These are phyloP conservation scores for Syngnathus typhle DNA, from an alignment of 2,113 vertebrate species.

Conservation along the genomic window DNA sequence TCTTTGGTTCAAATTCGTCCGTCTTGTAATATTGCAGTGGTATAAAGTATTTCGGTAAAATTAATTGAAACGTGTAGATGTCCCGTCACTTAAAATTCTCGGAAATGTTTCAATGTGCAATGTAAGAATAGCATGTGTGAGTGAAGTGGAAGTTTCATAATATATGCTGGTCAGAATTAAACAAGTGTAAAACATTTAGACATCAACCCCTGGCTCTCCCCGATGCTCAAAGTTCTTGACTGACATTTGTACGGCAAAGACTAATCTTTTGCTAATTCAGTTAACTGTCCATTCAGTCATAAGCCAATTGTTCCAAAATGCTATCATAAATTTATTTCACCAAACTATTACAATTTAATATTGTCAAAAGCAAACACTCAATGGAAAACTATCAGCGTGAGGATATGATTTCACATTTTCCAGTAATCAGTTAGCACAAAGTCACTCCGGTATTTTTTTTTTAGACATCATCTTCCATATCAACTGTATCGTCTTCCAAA, in stretches of 20 bases:
- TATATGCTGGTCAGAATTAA: neutral
- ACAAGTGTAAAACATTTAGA: neutral
- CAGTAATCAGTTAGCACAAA: neutral
- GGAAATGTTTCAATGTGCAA: neutral
- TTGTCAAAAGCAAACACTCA: neutral
- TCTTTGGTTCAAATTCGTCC: too few relatives aligned
- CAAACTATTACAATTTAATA: neutral
- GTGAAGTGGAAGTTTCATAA: neutral
- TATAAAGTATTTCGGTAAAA: neutral
- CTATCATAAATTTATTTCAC: neutral
- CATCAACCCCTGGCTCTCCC: neutral
- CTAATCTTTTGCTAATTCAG: neutral
- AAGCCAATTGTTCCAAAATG: neutral
- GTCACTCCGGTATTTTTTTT: neutral
- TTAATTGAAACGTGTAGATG: neutral
- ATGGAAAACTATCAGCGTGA: neutral
- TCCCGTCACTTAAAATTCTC: neutral
- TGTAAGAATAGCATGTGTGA: neutral
- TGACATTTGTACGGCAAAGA: neutral
- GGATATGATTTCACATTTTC: neutral
- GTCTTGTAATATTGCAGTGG: too few relatives aligned
- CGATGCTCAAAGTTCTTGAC: neutral
- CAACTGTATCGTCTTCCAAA: accelerated
- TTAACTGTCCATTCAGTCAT: neutral
- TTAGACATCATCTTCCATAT: neutral